Evolutionary conservation across 2,113 vertebrate species (phyloP).

Genomic region (Shinisaurus crocodilurus): DNA sequence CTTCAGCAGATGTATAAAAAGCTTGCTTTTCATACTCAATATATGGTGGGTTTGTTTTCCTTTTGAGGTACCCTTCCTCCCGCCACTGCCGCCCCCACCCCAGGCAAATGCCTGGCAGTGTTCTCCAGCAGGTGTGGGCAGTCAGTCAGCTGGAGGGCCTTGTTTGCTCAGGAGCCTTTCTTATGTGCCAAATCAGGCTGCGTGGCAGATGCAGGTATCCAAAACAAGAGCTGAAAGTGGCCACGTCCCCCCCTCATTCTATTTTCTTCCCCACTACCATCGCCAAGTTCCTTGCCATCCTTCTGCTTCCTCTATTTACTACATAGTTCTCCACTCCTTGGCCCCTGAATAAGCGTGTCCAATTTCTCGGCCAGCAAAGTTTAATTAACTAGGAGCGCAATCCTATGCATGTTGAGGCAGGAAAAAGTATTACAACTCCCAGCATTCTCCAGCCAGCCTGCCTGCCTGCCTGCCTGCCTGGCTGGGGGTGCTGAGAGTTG

Average conservation of each 20-base stretch:
- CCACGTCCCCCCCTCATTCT: background rate
- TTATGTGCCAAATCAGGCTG: background rate
- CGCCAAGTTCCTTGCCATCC: rapidly evolving
- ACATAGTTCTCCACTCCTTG: background rate
- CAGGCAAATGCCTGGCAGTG: no score
- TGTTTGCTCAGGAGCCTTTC: background rate
- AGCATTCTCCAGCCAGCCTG: no score
- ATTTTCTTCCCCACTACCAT: background rate
- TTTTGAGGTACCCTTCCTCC: background rate
- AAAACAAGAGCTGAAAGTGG: background rate
- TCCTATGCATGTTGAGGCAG: no score
- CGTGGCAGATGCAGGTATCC: background rate
- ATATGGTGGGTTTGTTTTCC: background rate
- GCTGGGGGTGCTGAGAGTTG: no score
- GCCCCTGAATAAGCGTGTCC: background rate
- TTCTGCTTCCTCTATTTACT: no score
- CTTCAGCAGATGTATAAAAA: no score
- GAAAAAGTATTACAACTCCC: no score
- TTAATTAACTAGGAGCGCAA: no score
- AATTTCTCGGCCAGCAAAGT: background rate
- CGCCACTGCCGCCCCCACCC: no score
- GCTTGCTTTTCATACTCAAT: no score
- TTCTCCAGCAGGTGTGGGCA: background rate
- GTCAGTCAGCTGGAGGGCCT: background rate
- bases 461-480: no score